phyloP scores from a whole-genome alignment of 2,113 vertebrate genomes.

The Pogona vitticeps region DNA sequence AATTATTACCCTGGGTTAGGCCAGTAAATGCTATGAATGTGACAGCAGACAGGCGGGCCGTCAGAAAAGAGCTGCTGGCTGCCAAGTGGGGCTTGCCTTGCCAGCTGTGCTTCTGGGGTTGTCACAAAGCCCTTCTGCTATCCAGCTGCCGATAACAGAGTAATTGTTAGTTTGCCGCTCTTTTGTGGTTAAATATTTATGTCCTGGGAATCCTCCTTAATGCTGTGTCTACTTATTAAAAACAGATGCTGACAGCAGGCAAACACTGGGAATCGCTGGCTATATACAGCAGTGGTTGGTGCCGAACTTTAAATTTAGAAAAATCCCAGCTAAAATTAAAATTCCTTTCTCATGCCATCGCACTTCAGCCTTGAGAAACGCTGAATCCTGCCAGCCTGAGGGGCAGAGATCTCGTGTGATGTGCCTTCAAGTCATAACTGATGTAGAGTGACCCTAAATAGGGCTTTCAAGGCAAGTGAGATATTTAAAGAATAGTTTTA shows the following conservation, averaged over 20 bases:
- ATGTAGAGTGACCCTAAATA: too few relatives aligned
- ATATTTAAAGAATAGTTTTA: too few relatives aligned
- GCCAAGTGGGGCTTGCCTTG: conserved; percentile 38
- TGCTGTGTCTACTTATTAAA: neutral
- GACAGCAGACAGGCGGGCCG: conserved; percentile 39
- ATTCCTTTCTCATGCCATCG: neutral
- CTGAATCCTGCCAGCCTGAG: too few relatives aligned
- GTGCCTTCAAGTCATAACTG: too few relatives aligned
- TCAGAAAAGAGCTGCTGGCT: conserved; percentile 5
- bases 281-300: too few relatives aligned
- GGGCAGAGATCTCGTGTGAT: too few relatives aligned
- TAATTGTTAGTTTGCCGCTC: conserved; percentile 21
- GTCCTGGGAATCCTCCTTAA: neutral
- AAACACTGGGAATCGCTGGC: neutral
- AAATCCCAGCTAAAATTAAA: neutral
- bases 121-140: conserved; percentile 30
- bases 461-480: too few relatives aligned
- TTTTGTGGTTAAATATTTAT: conserved; percentile 16
- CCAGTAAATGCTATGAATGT: conserved; percentile 2
- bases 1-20: conserved; percentile 11
- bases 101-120: conserved; percentile 34
- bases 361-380: neutral
- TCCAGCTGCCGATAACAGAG: conserved; percentile 13
- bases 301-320: neutral
- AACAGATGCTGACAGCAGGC: neutral